Conservation (phyloP, 2,888 invertebrate genomes). For the Lypha dubia region DNA sequence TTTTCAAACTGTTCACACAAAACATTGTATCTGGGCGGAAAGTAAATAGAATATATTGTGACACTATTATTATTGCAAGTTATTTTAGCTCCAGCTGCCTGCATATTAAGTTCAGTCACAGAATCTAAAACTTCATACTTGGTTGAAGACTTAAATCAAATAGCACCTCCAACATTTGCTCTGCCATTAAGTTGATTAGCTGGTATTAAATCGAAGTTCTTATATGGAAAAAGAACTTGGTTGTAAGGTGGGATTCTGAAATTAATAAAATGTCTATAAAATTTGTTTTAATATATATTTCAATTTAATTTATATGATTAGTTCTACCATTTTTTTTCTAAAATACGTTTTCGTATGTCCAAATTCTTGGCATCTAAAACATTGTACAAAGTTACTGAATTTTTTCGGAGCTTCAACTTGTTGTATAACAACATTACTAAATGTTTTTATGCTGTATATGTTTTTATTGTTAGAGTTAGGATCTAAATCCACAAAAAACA, state of each 20-base stretch:
- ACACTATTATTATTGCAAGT: background rate
- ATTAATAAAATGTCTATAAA: background rate
- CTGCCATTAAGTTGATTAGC: background rate
- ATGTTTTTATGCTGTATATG: too few species aligned
- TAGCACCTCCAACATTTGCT: too few species aligned
- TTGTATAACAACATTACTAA: too few species aligned
- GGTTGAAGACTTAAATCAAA: too few species aligned
- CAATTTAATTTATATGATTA: background rate
- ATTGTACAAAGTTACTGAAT: too few species aligned
- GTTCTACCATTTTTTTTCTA: too few species aligned
- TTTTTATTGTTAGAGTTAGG: too few species aligned
- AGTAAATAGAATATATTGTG: background rate
- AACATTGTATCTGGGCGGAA: background rate
- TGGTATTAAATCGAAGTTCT: background rate
- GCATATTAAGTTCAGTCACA: conserved; percentile 2
- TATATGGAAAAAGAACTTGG: background rate
- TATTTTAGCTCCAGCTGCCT: conserved; percentile 3
- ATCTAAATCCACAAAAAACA: too few species aligned
- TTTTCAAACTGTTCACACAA: background rate
- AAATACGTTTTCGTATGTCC: too few species aligned
- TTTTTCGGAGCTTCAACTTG: too few species aligned
- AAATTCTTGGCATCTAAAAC: too few species aligned
- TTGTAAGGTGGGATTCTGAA: background rate
- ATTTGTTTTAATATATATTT: background rate
- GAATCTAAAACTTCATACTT: too few species aligned